Percentiles rank a stretch among this genome's conserved stretches.
phyloP scores from a whole-genome alignment of 2,797 vertebrate genomes.

The Poecile montanus region DNA sequence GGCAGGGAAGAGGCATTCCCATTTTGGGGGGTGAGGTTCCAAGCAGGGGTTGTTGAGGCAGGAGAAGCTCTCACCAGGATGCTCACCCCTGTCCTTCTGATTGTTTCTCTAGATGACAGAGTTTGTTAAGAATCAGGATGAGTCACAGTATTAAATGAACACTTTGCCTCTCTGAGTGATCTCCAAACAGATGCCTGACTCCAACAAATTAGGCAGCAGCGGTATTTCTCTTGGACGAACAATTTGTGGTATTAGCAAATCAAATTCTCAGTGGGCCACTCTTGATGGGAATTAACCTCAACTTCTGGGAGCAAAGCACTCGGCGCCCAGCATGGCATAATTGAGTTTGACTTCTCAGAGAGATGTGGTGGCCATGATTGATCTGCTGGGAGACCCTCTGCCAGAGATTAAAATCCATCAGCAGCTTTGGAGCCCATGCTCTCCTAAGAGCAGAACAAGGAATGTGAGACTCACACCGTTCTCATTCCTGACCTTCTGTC shows the following conservation, averaged over 20 bases:
- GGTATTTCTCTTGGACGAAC: conserved; percentile 20
- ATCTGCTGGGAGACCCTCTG: not conserved
- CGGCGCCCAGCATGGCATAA: rapidly evolving
- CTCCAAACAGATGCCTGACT: conserved; percentile 1
- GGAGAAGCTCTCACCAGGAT: not conserved
- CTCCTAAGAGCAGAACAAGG: not conserved
- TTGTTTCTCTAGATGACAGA: not conserved
- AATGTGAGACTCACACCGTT: rapidly evolving
- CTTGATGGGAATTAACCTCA: conserved; percentile 52
- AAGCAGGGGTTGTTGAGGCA: not conserved
- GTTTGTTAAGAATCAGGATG: not conserved
- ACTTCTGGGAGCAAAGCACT: not conserved
- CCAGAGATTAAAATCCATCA: not conserved
- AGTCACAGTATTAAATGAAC: not conserved
- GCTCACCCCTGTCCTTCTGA: not conserved
- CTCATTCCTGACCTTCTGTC: rapidly evolving
- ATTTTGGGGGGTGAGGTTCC: not conserved
- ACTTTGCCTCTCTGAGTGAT: not conserved
- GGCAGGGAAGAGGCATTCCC: not conserved
- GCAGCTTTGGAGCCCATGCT: not conserved
- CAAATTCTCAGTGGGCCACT: conserved; percentile 5
- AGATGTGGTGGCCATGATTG: not conserved
- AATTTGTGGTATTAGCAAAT: conserved; percentile 30
- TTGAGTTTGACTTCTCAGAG: conserved; percentile 10
- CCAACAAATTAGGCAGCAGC: not conserved